Percentiles rank a stretch among this genome's conserved stretches.
These are phyloP conservation scores for Melospiza melodia DNA, from an alignment of 2,113 vertebrate genomes.

Conservation along the genomic window DNA sequence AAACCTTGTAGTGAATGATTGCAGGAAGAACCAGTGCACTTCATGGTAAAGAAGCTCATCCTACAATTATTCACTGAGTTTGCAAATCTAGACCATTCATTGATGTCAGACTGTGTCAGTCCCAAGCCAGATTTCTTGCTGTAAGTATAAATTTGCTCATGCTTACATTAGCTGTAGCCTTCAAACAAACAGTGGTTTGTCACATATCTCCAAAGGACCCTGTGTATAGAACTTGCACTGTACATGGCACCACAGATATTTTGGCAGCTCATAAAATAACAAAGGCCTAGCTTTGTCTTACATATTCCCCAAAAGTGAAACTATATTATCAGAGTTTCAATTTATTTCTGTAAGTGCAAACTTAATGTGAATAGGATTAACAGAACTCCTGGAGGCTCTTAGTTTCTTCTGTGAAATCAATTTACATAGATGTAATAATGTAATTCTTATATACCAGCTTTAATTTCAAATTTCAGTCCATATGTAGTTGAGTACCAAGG, in stretches of 20 bases:
- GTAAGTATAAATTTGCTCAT: neutral
- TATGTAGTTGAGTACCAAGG: neutral
- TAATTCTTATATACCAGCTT: neutral
- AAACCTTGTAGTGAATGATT: slow-evolving; percentile 50
- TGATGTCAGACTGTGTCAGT: neutral
- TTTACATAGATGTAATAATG: neutral
- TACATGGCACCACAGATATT: neutral
- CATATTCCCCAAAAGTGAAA: neutral
- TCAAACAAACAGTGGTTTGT: neutral
- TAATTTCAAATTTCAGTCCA: neutral
- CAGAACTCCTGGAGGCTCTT: neutral
- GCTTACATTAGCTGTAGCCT: neutral
- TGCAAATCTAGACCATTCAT: neutral
- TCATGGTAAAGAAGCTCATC: neutral
- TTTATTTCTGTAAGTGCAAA: neutral
- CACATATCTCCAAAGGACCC: neutral
- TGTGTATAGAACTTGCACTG: neutral
- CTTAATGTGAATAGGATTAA: neutral
- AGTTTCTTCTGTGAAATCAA: neutral
- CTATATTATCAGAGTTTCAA: neutral
- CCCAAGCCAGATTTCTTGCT: neutral
- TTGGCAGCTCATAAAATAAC: neutral
- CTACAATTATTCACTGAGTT: neutral
- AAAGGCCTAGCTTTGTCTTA: neutral
- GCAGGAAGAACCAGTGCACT: neutral